Conservation (phyloP, 2,797 vertebrate genomes). For the Lagothrix lagotricha region DNA sequence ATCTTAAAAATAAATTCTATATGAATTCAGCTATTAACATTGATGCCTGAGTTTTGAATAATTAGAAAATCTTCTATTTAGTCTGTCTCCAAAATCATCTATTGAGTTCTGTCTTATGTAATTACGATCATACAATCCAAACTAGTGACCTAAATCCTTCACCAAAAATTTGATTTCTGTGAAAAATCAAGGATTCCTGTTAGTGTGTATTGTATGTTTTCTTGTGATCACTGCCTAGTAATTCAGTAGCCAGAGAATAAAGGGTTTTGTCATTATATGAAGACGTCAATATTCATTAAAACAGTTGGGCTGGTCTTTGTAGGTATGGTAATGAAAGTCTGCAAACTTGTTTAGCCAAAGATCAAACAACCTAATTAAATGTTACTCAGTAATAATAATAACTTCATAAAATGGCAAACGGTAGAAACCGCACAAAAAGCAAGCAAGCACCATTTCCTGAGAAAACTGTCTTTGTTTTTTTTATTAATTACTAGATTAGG, state of each 20-base stretch:
- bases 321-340: constrained; percentile 78
- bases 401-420: constrained; percentile 58
- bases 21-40: constrained; percentile 2
- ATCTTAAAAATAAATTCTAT: not conserved
- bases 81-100: not conserved
- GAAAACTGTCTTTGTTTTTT: constrained; percentile 76
- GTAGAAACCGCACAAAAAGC: constrained; percentile 63
- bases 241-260: constrained; percentile 71
- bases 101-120: not conserved
- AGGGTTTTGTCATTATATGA: constrained; percentile 68
- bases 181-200: constrained; percentile 51
- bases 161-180: constrained; percentile 38
- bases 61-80: constrained; percentile 5
- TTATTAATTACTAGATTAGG: constrained; percentile 82
- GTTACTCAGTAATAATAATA: constrained; percentile 76
- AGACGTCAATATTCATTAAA: constrained; percentile 74
- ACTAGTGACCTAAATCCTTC: not conserved
- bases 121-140: constrained; percentile 18
- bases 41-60: constrained; percentile 29
- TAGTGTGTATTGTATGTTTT: constrained; percentile 51
- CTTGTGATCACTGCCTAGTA: constrained; percentile 73
- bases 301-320: constrained; percentile 72
- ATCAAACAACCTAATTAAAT: constrained; percentile 83
- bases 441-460: constrained; percentile 62
- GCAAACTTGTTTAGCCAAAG: constrained; percentile 78